Conservation (phyloP, 2,888 invertebrate genomes). For the Ptilodon capucinus region DNA sequence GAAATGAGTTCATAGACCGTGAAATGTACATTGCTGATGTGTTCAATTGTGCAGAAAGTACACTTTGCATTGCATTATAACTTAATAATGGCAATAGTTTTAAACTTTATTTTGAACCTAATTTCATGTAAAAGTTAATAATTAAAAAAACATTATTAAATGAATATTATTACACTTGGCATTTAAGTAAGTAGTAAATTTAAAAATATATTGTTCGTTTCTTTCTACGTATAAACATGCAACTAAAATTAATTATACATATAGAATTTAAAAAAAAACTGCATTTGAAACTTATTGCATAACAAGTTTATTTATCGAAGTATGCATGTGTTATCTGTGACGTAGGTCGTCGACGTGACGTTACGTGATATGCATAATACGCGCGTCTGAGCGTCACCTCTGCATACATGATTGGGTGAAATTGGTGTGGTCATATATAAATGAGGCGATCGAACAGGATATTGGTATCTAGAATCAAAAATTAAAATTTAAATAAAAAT, state of each 20-base stretch:
- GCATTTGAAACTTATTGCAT: background rate
- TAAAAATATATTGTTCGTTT: too few relatives aligned
- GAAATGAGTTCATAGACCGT: background rate
- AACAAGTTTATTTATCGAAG: constrained; percentile 36
- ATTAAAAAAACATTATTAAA: too few relatives aligned
- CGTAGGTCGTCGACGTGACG: constrained; percentile 27
- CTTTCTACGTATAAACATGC: too few relatives aligned
- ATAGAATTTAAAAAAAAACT: too few relatives aligned
- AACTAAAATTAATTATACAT: too few relatives aligned
- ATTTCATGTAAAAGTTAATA: too few relatives aligned
- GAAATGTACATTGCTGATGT: constrained; percentile 2
- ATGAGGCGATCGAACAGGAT: constrained; percentile 58
- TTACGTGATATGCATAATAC: constrained; percentile 51
- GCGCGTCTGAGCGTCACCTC: constrained; percentile 25
- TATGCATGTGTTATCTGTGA: constrained; percentile 25
- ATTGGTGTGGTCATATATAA: constrained; percentile 56
- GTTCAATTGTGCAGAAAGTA: constrained; percentile 2
- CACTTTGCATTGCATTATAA: background rate
- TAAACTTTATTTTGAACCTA: too few relatives aligned
- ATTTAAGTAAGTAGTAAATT: too few relatives aligned
- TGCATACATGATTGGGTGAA: constrained; percentile 72
- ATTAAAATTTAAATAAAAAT: too few relatives aligned
- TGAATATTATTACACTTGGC: too few relatives aligned
- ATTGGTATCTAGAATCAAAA: constrained; percentile 45
- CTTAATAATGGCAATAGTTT: too few relatives aligned